These are phyloP conservation scores for Ooceraea biroi DNA, from an alignment of 1,140 invertebrate genomes.

Conservation along the genomic window DNA sequence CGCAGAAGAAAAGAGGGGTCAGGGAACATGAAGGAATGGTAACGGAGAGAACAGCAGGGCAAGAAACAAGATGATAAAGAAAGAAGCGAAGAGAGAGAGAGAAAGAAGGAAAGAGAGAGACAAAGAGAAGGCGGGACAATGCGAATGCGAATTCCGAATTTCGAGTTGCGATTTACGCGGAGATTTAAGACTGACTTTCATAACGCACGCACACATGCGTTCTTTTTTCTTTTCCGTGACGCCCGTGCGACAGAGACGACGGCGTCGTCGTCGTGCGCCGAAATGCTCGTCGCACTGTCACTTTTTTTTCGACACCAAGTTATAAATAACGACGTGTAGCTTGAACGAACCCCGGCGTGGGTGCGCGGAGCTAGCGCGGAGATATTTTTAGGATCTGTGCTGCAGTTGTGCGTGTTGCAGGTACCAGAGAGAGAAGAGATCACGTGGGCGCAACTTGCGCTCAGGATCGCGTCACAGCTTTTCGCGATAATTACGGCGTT, in stretches of 20 bases:
- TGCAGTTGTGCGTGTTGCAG: conserved; percentile 44
- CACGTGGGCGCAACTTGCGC: not conserved
- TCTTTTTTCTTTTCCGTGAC: conserved; percentile 10
- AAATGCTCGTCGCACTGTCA: conserved; percentile 31
- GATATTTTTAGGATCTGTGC: conserved; percentile 54
- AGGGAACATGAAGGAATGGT: conserved; percentile 36
- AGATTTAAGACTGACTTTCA: conserved; percentile 59
- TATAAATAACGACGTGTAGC: conserved; percentile 54
- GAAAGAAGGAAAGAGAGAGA: not conserved
- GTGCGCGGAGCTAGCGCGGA: conserved; percentile 52
- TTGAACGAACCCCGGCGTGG: conserved; percentile 49
- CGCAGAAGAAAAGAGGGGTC: conserved; percentile 1
- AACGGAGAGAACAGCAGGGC: not conserved
- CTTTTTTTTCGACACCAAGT: conserved; percentile 51
- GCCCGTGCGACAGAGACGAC: not conserved
- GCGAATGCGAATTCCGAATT: conserved; percentile 25
- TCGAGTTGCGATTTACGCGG: conserved; percentile 72
- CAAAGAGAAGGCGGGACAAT: not conserved
- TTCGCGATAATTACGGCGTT: conserved; percentile 13
- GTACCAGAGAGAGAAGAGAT: not conserved
- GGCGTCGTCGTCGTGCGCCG: conserved; percentile 15
- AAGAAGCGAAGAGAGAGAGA: not conserved
- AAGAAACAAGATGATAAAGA: conserved; percentile 15
- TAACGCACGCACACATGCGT: conserved; percentile 39
- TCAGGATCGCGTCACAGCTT: not conserved